Conservation (phyloP, 2,888 invertebrate species). For the Gandaritis pyraliata region DNA sequence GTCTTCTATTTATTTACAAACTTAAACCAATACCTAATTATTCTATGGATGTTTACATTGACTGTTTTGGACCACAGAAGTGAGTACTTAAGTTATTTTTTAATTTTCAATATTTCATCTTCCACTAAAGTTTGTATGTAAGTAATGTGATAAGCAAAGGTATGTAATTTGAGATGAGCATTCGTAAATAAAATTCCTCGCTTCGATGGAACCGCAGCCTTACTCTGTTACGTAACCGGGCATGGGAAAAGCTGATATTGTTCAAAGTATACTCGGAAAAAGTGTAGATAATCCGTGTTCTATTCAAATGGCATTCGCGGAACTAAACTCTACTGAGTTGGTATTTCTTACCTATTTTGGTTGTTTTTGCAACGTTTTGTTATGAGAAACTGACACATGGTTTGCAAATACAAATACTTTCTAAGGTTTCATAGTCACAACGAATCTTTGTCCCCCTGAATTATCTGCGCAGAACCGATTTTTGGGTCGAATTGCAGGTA, state of each 20-base stretch:
- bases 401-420: not conserved
- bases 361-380: conserved; percentile 3
- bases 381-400: not conserved
- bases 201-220: not conserved
- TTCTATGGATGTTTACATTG: too few relatives aligned
- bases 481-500: too few relatives aligned
- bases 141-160: too few relatives aligned
- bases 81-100: too few relatives aligned
- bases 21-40: too few relatives aligned
- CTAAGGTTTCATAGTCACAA: not conserved
- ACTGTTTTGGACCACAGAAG: too few relatives aligned
- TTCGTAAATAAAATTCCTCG: not conserved
- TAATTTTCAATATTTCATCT: too few relatives aligned
- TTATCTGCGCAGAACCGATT: too few relatives aligned
- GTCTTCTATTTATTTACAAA: too few relatives aligned
- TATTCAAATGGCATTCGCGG: conserved; percentile 36
- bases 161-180: not conserved
- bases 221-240: conserved; percentile 24
- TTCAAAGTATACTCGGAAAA: conserved; percentile 34
- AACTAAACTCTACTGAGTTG: conserved; percentile 15
- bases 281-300: conserved; percentile 40
- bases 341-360: conserved; percentile 7
- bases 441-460: too few relatives aligned
- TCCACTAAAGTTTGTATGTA: too few relatives aligned
- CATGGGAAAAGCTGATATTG: conserved; percentile 37